These are phyloP conservation scores for Sebastes nivosus DNA, from an alignment of 2,797 vertebrate species.

Conservation along the genomic window DNA sequence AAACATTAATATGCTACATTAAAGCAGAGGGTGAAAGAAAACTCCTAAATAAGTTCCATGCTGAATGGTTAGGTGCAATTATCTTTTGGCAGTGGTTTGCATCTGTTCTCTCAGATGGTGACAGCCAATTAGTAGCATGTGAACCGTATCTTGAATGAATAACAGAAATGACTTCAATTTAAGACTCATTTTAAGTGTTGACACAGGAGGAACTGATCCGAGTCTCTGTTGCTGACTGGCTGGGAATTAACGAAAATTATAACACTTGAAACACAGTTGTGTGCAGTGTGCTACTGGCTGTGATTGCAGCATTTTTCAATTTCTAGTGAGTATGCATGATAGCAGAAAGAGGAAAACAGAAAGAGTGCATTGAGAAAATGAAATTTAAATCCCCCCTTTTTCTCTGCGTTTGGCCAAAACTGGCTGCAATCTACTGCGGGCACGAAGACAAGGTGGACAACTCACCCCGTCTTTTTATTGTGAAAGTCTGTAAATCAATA, in stretches of 20 bases:
- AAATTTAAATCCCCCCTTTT: neutral
- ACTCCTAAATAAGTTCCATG: conserved; percentile 15
- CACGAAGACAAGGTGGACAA: neutral
- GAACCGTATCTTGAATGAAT: conserved; percentile 47
- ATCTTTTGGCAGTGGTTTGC: conserved; percentile 44
- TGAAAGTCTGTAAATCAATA: neutral
- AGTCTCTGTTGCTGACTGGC: conserved; percentile 14
- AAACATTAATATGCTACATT: conserved; percentile 23
- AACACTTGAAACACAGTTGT: neutral
- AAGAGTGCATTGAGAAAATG: neutral
- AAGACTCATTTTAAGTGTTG: conserved; percentile 41
- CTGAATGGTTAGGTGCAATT: conserved; percentile 38
- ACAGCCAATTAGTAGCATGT: conserved; percentile 57
- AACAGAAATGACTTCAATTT: conserved; percentile 49
- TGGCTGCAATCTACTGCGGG: neutral
- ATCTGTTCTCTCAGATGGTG: conserved; percentile 51
- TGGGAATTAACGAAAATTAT: conserved; percentile 28
- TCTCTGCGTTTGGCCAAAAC: neutral
- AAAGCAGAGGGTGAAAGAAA: conserved; percentile 14
- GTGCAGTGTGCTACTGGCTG: neutral
- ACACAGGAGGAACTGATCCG: conserved; percentile 32
- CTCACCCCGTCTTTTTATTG: neutral
- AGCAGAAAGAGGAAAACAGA: neutral
- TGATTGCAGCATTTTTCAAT: neutral
- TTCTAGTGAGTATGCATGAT: neutral